Percentiles rank a stretch among this genome's conserved stretches.
phyloP scores from a whole-genome alignment of 2,797 vertebrate genomes.

The Artibeus lituratus region DNA sequence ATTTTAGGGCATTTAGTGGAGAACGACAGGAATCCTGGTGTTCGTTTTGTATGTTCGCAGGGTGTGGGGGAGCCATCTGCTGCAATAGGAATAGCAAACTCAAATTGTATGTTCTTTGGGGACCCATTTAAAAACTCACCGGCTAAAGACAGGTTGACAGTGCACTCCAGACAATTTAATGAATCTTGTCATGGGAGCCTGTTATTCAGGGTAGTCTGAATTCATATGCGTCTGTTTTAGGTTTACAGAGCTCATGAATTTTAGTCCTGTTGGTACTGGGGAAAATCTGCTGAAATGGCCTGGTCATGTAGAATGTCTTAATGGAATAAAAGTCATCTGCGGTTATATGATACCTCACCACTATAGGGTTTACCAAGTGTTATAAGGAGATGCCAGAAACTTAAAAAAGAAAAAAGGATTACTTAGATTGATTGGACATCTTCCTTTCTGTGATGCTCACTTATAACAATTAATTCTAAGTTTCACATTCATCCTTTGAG shows the following conservation, averaged over 20 bases:
- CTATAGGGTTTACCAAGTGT: neutral
- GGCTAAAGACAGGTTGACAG: slow-evolving; percentile 36
- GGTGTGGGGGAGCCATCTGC: neutral
- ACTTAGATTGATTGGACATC: neutral
- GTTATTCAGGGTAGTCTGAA: neutral
- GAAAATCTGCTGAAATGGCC: neutral
- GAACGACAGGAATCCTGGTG: neutral
- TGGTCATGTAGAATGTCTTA: neutral
- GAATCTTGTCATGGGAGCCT: neutral
- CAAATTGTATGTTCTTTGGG: slow-evolving; percentile 38
- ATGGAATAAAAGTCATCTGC: neutral
- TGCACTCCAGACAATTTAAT: neutral
- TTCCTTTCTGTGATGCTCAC: neutral
- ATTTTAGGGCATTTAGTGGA: slow-evolving; percentile 15
- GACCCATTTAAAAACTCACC: slow-evolving; percentile 36
- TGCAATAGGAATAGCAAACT: slow-evolving; percentile 30
- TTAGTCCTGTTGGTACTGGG: neutral
- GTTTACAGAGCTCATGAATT: neutral
- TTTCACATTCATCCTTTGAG: neutral
- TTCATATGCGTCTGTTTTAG: neutral
- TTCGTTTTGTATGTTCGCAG: neutral
- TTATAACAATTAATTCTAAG: neutral
- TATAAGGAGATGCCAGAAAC: neutral
- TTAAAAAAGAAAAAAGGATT: neutral
- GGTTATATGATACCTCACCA: neutral